Evolutionary conservation across 2,888 invertebrate species (phyloP), one percentile per base, ranked within the genome.

Genomic region (Apodemia zela): DNA sequence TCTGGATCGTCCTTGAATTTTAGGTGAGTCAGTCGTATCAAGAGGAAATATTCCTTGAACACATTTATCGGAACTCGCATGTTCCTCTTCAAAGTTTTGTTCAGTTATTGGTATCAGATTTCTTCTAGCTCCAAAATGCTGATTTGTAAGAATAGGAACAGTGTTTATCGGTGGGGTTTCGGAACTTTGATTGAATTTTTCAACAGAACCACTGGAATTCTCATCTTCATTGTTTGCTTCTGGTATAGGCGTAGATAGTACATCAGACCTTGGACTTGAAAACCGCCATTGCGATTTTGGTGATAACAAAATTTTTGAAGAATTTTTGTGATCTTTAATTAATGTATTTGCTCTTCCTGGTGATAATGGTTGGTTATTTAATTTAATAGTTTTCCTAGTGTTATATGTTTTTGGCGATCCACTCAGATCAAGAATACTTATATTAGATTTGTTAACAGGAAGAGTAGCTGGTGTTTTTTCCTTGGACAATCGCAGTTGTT

Each of bases 181-280:
- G 29, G 84, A 81, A 25, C 85, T 80, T 25, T 69, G 71, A 58
- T 90, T 92, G 64, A 85, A 88, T 72, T 92, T 93, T 74, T 94
- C 93, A 38, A 92, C 89, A 18, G 93, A 93, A 73, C 93, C 93
- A 68, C 93, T 93, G 1, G 93, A 93, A 72, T 92, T 94, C 71
- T 96, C 96, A 76, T 97, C 97, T 76, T 96, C 96, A 75, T 95
- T 95, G 74, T 93, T 93, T 71, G 95, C 97, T 91, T 97, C 97
- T 51, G 95, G 95, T 81, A 97, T 97, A 65, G 97, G 96, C 59
- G 96, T 95, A 54, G 97, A 96, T 76, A 97, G 93, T 62, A 97
- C 96, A 75, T 97, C 96, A 25, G 96, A 96, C 73, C 97, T 92
- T 1, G 95, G 95, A 71, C 94, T 95, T 47, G 95, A 93, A 74